Percentiles rank a stretch among this genome's conserved stretches.
Conservation (phyloP, 37 sponge, comb jelly and placozoan genomes). For the Tethya wilhelma region DNA sequence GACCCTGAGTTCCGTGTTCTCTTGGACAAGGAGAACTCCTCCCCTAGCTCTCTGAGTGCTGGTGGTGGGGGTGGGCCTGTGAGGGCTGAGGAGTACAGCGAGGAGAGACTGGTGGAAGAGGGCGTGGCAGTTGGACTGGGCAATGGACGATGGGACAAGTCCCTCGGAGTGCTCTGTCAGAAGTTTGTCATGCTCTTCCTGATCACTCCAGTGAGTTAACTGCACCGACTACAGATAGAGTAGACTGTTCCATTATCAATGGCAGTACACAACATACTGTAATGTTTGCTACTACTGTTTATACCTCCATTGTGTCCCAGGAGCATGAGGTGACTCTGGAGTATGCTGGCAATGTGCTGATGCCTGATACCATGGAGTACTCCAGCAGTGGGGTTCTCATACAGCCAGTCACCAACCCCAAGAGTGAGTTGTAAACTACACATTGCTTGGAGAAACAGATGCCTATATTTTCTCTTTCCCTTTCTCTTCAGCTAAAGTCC, state of each 20-base stretch:
- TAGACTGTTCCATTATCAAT: neutral
- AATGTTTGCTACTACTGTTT: neutral
- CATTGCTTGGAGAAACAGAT: too few relatives aligned
- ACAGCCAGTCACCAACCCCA: conserved; percentile 45
- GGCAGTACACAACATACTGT: too few relatives aligned
- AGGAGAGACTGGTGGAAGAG: neutral
- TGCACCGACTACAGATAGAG: neutral
- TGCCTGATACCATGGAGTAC: conserved; percentile 62
- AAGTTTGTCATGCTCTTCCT: conserved; percentile 95
- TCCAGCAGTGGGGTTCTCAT: conserved; percentile 26
- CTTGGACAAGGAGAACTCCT: conserved; percentile 19
- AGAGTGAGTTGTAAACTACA: conserved; percentile 51
- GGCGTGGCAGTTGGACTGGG: neutral
- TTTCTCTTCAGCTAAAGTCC: conserved; percentile 82
- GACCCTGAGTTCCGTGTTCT: conserved; percentile 52
- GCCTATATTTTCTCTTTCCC: neutral
- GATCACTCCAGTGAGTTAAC: conserved; percentile 68
- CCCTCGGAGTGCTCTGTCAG: conserved; percentile 87
- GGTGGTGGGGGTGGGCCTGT: neutral
- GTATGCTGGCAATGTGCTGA: conserved; percentile 62
- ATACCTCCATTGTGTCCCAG: conserved; percentile 3
- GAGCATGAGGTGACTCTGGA: conserved; percentile 74
- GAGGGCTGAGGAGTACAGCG: too few relatives aligned
- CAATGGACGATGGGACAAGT: conserved; percentile 74
- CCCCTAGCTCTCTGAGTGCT: neutral